phyloP scores from a whole-genome alignment of 1,140 invertebrate species.

The Philopotamus ludificatus region DNA sequence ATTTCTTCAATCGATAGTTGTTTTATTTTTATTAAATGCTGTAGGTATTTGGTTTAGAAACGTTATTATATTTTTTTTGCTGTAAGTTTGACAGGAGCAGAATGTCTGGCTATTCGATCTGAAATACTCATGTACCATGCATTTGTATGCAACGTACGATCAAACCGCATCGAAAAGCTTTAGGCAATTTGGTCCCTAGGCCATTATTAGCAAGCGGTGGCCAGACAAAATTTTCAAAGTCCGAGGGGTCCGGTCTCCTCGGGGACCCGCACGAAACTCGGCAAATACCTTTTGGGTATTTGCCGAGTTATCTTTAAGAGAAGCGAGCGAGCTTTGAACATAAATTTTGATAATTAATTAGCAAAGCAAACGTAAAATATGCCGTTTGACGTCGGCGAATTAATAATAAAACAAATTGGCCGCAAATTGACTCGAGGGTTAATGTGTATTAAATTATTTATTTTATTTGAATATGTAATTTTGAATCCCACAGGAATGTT shows the following conservation, averaged over 20 bases:
- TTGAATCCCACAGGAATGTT: slow-evolving; percentile 15
- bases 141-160: slow-evolving; percentile 19
- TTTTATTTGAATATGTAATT: neutral
- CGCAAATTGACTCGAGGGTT: neutral
- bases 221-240: neutral
- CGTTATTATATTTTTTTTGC: too few species aligned
- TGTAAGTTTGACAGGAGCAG: too few species aligned
- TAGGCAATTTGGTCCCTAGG: slow-evolving; percentile 39
- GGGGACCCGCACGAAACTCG: neutral
- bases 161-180: slow-evolving; percentile 22
- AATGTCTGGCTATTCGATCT: too few species aligned
- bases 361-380: neutral
- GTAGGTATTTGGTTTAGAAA: too few species aligned
- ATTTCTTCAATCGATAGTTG: too few species aligned
- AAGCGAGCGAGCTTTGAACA: neutral
- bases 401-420: too few species aligned
- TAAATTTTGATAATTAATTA: slow-evolving; percentile 5
- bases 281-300: neutral
- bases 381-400: too few species aligned
- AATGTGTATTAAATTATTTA: neutral
- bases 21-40: too few species aligned
- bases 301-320: neutral
- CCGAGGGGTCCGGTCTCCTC: slow-evolving; percentile 20
- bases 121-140: too few species aligned
- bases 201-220: neutral